phyloP scores from a whole-genome alignment of 2,113 vertebrate genomes.

The Dendropsophus ebraccatus region DNA sequence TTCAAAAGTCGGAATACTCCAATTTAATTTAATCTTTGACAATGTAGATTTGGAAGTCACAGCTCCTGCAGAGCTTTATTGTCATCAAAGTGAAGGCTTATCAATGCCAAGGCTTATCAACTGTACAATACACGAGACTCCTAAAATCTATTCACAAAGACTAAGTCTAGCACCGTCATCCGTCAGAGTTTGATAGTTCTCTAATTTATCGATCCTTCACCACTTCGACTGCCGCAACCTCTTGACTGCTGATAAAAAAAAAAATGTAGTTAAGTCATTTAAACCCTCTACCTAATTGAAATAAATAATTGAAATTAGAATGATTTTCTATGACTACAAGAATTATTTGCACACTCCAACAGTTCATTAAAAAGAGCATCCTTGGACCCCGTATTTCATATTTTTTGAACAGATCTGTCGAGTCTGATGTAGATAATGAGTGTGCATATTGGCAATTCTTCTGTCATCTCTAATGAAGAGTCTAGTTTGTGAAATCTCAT shows the following conservation, averaged over 20 bases:
- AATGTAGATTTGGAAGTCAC: not conserved
- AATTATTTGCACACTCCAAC: constrained; percentile 26
- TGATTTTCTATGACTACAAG: not conserved
- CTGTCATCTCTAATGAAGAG: constrained; percentile 60
- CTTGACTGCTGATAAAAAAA: constrained; percentile 10
- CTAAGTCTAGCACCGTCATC: not conserved
- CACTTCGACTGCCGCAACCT: not conserved
- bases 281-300: constrained; percentile 13
- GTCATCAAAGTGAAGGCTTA: not conserved
- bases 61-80: not conserved
- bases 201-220: constrained; percentile 18
- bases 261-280: constrained; percentile 20
- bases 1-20: not conserved
- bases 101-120: not conserved
- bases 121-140: not conserved
- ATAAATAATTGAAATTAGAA: constrained; percentile 33
- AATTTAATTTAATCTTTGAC: not conserved
- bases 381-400: constrained; percentile 51
- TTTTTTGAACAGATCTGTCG: constrained; percentile 62
- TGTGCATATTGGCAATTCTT: constrained; percentile 43
- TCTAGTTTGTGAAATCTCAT: constrained; percentile 58
- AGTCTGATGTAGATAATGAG: constrained; percentile 59
- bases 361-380: constrained; percentile 51
- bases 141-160: not conserved
- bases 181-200: not conserved